Base-by-base conservation (phyloP, 2,113 vertebrate species). In the Eretmochelys imbricata region DNA sequence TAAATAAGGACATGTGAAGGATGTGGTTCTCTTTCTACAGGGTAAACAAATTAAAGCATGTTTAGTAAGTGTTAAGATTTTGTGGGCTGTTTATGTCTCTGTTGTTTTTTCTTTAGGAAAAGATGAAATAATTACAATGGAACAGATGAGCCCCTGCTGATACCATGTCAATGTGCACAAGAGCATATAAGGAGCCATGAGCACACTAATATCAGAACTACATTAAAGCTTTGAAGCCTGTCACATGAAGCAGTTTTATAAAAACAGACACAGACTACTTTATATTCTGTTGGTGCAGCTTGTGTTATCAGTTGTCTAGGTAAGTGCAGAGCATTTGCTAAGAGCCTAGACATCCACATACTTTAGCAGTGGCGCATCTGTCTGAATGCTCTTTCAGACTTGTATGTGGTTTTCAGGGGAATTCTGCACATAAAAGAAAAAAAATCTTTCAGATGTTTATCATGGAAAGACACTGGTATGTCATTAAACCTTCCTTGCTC, bases 291-390 rank as follows among this genome's bases (percentile, higher is more conserved):
- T 2, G 89, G n/a, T 51, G 83, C 5, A 69, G 76, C 4, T 53
- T 24, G 57, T 76, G 31, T 46, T 62, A 48, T 38, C n/a, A 31
- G 38, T 38, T 75, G 20, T 89, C n/a, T 25, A 93, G 31, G 35
- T 65, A 83, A 83, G 14, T 31, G 81, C 1, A 82, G 4, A 89
- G 48, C 13, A 87, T 82, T 94, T 93, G 59, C 51, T 88, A 93
- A 79, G 48, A 93, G n/a, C 24, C 27, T 48, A 91, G 94, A 87
- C n/a, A 87, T 7, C 11, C 72, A 31, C 3, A 42, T 13, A 24
- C 8, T 93, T 91, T 65, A 93, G 53, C 85, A 93, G 10, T 7
- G 6, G 0, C 35, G 86, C 38, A 29, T 82, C 42, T 82, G 48
- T 62, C 13, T 82, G 6, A 76, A 14, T 51, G 31, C 49, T 35